Conservation (phyloP, 1,140 invertebrate genomes). For the Bactericera cockerelli region DNA sequence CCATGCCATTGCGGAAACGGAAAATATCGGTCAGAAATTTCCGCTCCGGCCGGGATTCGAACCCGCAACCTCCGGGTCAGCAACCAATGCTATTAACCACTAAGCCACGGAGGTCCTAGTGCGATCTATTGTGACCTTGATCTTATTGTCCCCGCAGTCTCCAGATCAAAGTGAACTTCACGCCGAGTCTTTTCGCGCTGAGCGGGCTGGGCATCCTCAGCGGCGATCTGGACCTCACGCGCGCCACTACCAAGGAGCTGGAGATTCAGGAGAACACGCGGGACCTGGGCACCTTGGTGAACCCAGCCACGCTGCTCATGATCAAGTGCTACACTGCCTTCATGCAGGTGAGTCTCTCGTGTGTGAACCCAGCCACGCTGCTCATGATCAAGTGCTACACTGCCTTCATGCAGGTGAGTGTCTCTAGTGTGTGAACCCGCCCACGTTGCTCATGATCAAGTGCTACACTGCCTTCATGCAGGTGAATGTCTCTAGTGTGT, state of each 20-base stretch:
- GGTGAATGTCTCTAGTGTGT: too few species aligned
- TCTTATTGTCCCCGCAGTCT: slow-evolving; percentile 29
- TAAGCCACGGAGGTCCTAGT: too few species aligned
- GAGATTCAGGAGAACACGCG: slow-evolving; percentile 17
- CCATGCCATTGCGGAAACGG: too few species aligned
- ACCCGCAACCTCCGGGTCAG: too few species aligned
- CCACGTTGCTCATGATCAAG: not conserved
- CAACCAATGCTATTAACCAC: too few species aligned
- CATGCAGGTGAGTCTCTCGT: not conserved
- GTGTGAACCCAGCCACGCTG: slow-evolving; percentile 2
- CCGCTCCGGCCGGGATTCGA: too few species aligned
- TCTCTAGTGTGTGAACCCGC: not conserved
- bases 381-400: not conserved
- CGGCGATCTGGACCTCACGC: slow-evolving; percentile 40
- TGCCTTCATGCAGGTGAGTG: not conserved
- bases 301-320: not conserved
- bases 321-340: slow-evolving; percentile 1
- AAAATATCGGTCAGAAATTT: too few species aligned
- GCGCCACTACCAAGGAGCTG: slow-evolving; percentile 46
- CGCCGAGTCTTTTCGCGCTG: slow-evolving; percentile 45
- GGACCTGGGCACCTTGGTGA: not conserved
- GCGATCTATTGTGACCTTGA: too few species aligned
- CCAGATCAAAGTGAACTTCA: slow-evolving; percentile 40
- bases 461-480: not conserved
- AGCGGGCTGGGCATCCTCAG: slow-evolving; percentile 50